Evolutionary conservation across 2,113 vertebrate species (phyloP).

Genomic region (Epinephelus moara): DNA sequence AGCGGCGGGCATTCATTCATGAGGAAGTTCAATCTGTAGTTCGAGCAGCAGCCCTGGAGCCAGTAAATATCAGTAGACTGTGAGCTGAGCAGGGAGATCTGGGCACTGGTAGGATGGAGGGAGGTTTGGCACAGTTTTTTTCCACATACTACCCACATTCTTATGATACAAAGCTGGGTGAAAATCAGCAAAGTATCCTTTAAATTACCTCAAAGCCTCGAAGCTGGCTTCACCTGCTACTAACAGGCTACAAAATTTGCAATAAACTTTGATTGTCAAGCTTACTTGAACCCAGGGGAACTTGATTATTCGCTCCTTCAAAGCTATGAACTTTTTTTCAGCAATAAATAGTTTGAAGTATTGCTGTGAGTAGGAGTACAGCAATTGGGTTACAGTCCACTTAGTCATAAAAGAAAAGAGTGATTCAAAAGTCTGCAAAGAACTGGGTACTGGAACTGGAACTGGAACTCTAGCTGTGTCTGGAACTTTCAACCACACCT

Average conservation of each 20-base stretch:
- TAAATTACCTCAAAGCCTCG: neutral
- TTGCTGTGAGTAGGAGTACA: neutral
- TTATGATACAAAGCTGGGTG: too few species aligned
- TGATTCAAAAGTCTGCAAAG: neutral
- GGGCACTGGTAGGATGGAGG: too few species aligned
- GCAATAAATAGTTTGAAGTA: neutral
- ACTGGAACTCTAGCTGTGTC: neutral
- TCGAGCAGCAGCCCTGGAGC: too few species aligned
- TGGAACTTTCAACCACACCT: neutral
- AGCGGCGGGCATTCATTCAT: too few species aligned
- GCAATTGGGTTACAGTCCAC: neutral
- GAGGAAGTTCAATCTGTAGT: too few species aligned
- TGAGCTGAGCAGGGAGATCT: too few species aligned
- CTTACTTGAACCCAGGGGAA: neutral
- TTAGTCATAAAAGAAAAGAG: neutral
- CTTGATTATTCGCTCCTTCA: too few species aligned
- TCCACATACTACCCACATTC: too few species aligned
- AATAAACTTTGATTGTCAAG: neutral
- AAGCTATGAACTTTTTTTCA: neutral
- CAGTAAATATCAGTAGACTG: too few species aligned
- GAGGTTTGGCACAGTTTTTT: too few species aligned
- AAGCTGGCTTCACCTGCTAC: neutral
- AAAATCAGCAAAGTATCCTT: too few species aligned
- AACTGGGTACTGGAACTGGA: too few species aligned
- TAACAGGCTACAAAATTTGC: neutral